phyloP scores from a whole-genome alignment of 2,113 vertebrate species.

The Ploceus nigricollis region DNA sequence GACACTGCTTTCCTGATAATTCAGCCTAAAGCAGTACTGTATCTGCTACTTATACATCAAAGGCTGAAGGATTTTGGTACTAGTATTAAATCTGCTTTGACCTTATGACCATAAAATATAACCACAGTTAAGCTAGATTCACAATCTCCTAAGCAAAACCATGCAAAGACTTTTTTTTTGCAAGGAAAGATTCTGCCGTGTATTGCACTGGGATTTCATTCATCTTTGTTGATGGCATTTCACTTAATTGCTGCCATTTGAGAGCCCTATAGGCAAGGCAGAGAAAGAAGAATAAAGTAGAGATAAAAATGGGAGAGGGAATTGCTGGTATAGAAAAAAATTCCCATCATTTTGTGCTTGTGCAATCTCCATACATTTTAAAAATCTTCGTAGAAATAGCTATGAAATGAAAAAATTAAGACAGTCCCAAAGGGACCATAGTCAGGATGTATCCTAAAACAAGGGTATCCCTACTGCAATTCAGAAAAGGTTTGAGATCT shows the following conservation, averaged over 20 bases:
- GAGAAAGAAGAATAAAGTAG: conserved; percentile 8
- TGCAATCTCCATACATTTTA: not conserved
- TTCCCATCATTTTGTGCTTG: not conserved
- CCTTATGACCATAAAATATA: not conserved
- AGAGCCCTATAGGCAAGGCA: conserved; percentile 32
- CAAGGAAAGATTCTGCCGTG: not conserved
- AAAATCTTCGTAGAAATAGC: not conserved
- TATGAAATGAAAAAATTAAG: not conserved
- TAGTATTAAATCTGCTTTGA: not conserved
- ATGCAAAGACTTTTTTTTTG: not conserved
- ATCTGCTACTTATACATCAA: not conserved
- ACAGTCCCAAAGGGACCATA: not conserved
- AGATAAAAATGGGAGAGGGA: conserved; percentile 17
- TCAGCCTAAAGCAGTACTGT: not conserved
- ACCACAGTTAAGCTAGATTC: not conserved
- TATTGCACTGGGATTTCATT: conserved; percentile 39
- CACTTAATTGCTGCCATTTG: conserved; percentile 50
- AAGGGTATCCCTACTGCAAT: not conserved
- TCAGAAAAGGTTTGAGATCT: not conserved
- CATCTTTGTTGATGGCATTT: conserved; percentile 56
- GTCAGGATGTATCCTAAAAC: not conserved
- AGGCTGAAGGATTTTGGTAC: not conserved
- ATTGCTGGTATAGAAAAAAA: not conserved
- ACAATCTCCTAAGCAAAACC: not conserved
- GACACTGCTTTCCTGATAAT: not conserved